Percentiles rank a stretch among this genome's conserved stretches.
These are phyloP conservation scores for Macheiramphus alcinus DNA, from an alignment of 2,113 vertebrate genomes.

Conservation along the genomic window DNA sequence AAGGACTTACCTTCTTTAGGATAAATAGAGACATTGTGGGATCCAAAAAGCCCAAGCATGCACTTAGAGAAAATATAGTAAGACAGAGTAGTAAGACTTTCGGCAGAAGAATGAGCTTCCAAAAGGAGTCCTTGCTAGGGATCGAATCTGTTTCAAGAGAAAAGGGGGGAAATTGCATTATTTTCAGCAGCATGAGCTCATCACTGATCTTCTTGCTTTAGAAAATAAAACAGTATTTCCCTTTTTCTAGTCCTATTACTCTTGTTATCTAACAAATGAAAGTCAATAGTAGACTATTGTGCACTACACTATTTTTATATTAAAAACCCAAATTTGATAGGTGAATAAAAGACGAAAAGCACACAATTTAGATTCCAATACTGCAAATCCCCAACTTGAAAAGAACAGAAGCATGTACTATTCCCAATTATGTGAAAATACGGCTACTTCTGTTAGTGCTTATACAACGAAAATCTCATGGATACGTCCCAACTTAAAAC, in stretches of 20 bases:
- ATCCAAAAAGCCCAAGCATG: constrained; percentile 88
- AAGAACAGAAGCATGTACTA: background rate
- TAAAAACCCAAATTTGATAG: background rate
- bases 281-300: background rate
- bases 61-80: constrained; percentile 81
- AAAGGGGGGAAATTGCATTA: background rate
- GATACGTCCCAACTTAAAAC: background rate
- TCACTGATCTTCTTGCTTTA: background rate
- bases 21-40: constrained; percentile 91
- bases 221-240: background rate
- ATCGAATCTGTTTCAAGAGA: constrained; percentile 70
- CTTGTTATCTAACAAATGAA: background rate
- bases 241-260: background rate
- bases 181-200: background rate
- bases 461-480: background rate
- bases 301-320: background rate
- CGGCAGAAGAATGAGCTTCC: constrained; percentile 75
- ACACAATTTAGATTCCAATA: background rate
- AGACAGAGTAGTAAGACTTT: constrained; percentile 83
- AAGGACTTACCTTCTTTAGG: constrained; percentile 77
- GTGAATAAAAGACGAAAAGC: background rate
- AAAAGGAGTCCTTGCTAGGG: constrained; percentile 82
- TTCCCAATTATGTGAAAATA: background rate
- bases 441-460: background rate
- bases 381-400: background rate